Evolutionary conservation across 2,888 invertebrate genomes (phyloP), one percentile per base, ranked within the genome.

Genomic region (Cecidostiba fungosa): DNA sequence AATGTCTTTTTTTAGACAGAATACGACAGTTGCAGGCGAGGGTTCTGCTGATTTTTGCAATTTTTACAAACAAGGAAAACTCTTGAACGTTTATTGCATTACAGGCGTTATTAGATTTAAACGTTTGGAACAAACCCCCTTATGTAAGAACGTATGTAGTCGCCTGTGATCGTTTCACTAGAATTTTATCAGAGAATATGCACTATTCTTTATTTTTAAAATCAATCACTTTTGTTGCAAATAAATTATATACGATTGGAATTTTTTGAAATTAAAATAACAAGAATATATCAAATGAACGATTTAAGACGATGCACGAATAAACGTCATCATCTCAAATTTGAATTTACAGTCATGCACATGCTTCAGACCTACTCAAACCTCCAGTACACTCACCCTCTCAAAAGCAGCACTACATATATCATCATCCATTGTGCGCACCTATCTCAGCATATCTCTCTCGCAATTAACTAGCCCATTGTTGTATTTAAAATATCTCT

Each of bases 381-480:
- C 16, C 19, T 54, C 54, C 54, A 59, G 23, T 59, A 1, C n/a
- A n/a, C n/a, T 23, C 54, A n/a, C 4, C n/a, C 19, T 23, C n/a
- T n/a, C 54, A 59, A 59, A 59, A 59, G 19, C 54, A 59, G 23
- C n/a, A 59, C 54, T 59, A n/a, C n/a, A n/a, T n/a, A n/a, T n/a
- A 54, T 54, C 54, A 19, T n/a, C n/a, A 50, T 50, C 50, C 50
- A 50, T 50, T 50, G 50, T 50, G 19, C 50, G 3, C 50, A 5
- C 19, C 19, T 19, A 50, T 50, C 50, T 50, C 19, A n/a, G n/a
- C 50, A 3, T 19, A 50, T 19, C 16, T 50, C 50, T 19, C 50
- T 50, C 50, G 50, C 50, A 50, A 50, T 19, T 50, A 50, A 16
- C 50, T 50, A 4, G 50, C 0, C 50, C 50, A 50, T 19, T 50